phyloP scores from a whole-genome alignment of 2,113 vertebrate genomes.

The Brachyhypopomus occidentalis region DNA sequence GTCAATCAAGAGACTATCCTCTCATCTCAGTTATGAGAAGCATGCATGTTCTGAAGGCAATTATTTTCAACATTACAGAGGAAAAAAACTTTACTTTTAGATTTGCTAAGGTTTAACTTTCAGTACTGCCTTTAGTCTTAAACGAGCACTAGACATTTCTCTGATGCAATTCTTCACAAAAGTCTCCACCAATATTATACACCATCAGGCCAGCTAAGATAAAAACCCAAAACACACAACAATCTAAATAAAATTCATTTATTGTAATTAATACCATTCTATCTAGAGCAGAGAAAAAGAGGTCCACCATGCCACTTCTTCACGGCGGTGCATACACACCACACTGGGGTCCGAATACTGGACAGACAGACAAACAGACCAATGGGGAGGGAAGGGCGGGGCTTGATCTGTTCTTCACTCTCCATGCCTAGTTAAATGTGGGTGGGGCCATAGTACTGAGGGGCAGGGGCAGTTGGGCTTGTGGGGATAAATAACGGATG shows the following conservation, averaged over 20 bases:
- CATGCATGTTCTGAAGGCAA: neutral
- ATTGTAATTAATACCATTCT: constrained; percentile 78
- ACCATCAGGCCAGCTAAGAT: neutral
- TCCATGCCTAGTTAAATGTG: constrained; percentile 73
- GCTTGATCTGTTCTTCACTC: constrained; percentile 70
- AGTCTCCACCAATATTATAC: neutral
- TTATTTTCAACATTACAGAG: no score
- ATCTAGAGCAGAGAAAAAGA: constrained; percentile 70
- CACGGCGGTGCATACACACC: constrained; percentile 72
- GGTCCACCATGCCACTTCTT: constrained; percentile 76
- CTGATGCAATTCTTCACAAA: neutral
- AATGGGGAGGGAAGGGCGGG: constrained; percentile 27
- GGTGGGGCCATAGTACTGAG: constrained; percentile 41
- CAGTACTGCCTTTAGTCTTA: no score
- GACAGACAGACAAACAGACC: constrained; percentile 54
- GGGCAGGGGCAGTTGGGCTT: neutral
- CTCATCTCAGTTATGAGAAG: neutral
- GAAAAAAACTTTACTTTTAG: no score
- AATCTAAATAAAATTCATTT: constrained; percentile 83
- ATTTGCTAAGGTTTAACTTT: no score
- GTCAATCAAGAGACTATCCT: no score
- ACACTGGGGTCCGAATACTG: constrained; percentile 59
- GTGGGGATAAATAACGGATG: neutral
- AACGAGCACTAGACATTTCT: neutral
- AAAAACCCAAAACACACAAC: constrained; percentile 40